Evolutionary conservation across 1,140 invertebrate species (phyloP).

Genomic region (Globodera rostochiensis): DNA sequence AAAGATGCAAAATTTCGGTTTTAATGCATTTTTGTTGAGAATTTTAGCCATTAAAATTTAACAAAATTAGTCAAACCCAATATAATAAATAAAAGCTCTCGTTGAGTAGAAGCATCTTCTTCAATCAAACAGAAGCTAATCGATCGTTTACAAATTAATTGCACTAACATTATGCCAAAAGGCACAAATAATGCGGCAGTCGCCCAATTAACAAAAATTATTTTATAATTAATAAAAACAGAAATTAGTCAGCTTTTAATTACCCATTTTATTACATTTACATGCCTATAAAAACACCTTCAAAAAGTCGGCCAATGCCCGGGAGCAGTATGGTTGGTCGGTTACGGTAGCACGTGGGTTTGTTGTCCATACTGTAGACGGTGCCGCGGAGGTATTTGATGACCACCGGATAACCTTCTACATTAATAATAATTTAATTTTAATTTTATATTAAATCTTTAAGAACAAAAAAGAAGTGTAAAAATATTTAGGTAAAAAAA

Average conservation of each 20-base stretch:
- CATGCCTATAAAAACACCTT: conserved; percentile 29
- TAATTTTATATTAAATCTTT: conserved; percentile 1
- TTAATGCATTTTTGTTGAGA: no score
- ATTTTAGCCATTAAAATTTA: background rate
- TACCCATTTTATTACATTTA: background rate
- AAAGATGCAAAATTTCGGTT: no score
- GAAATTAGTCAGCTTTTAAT: conserved; percentile 23
- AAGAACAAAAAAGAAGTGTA: conserved; percentile 8
- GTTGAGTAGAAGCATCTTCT: background rate
- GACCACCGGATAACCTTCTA: conserved; percentile 22
- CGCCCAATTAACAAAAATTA: background rate
- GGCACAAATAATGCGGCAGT: no score
- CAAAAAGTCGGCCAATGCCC: conserved; percentile 44
- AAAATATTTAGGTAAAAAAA: background rate
- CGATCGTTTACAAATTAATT: no score
- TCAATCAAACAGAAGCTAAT: no score
- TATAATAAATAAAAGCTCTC: background rate
- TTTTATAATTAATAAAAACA: background rate
- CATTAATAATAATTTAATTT: background rate
- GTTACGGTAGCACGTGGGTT: conserved; percentile 43
- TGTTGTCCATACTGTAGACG: conserved; percentile 42
- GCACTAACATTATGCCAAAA: no score
- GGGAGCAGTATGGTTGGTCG: conserved; percentile 50
- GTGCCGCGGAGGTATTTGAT: conserved; percentile 46
- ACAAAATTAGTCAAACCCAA: background rate